Base-by-base conservation (phyloP, 2,888 invertebrate species). In the Andrena haemorrhoa region DNA sequence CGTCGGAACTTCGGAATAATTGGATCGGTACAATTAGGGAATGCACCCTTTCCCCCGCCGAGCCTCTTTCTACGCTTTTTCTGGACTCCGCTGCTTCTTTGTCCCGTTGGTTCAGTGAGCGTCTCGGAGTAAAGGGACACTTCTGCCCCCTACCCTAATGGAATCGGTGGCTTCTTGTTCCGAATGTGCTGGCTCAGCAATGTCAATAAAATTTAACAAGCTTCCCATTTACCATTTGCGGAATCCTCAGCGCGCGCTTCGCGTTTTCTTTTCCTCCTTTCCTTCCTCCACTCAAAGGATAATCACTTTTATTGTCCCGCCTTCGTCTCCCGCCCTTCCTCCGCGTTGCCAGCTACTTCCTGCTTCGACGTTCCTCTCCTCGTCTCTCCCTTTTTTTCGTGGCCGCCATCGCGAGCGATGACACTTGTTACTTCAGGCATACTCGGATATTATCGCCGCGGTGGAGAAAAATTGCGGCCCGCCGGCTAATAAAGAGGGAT, bases 201-300 rank as follows among this genome's bases (percentile, higher is more conserved):
- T 85, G 89, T 88, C 91, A 91, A 91, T 92, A 91, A 91, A 92
- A 92, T 92, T 92, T 91, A 92, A 92, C 91, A 91, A 92, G 91
- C 82, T 86, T 89, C 85, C 86, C 89, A 90, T 91, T 91, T 91
- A 90, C 91, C 91, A 91, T 91, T 92, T 91, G 84, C 86, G 90
- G 91, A 90, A 89, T 91, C 86, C 81, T 78, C 69, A 74, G 66
- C 79, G 83, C 77, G 82, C 78, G 75, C 63, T 58, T 56, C 79
- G 86, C 83, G 85, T 75, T 79, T 78, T 86, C 82, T 80, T 79
- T 56, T 75, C 56, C 75, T 73, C 64, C 80, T 80, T 75, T 81
- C 64, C 78, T 75, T 79, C 61, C 75, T 74, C 71, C 65, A 63
- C 84, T 84, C 84, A 58, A 79, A 84, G 79, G 84, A 85, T 86